phyloP scores from a whole-genome alignment of 2,888 invertebrate species.

The Euspilapteryx auroguttella region DNA sequence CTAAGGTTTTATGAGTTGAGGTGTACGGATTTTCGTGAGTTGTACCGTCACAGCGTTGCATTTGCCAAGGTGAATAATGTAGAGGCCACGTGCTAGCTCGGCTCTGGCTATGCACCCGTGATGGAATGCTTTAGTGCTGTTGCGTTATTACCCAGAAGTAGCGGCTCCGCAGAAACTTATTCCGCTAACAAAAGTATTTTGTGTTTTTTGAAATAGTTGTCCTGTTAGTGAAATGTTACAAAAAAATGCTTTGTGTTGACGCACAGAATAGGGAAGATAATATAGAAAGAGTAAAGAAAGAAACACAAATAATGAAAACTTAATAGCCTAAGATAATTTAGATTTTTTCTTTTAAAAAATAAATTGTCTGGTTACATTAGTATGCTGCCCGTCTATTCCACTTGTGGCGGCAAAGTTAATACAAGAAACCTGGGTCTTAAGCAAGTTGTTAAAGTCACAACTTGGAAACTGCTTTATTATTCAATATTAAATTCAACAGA shows the following conservation, averaged over 20 bases:
- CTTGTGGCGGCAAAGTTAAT: conserved; percentile 20
- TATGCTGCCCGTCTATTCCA: conserved; percentile 15
- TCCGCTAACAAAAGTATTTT: conserved; percentile 2
- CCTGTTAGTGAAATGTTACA: background rate
- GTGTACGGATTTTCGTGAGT: no score
- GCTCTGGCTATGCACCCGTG: conserved; percentile 17
- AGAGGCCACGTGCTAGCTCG: conserved; percentile 26
- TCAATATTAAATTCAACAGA: conserved; percentile 53
- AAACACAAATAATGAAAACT: conserved; percentile 5
- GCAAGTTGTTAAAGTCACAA: conserved; percentile 48
- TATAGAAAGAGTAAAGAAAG: no score
- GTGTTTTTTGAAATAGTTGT: background rate
- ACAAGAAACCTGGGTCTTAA: conserved; percentile 36
- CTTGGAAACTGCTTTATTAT: conserved; percentile 53
- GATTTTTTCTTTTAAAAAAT: no score
- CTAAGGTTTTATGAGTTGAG: no score
- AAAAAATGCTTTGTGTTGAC: background rate
- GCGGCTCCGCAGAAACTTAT: no score
- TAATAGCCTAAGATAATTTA: no score
- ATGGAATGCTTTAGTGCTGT: conserved; percentile 32
- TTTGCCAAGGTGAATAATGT: conserved; percentile 52
- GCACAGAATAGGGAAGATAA: background rate
- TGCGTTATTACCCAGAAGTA: conserved; percentile 18
- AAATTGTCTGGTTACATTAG: no score
- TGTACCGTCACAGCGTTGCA: no score